Evolutionary conservation across 2,797 vertebrate genomes (phyloP).

Genomic region (Chiroxiphia lanceolata): DNA sequence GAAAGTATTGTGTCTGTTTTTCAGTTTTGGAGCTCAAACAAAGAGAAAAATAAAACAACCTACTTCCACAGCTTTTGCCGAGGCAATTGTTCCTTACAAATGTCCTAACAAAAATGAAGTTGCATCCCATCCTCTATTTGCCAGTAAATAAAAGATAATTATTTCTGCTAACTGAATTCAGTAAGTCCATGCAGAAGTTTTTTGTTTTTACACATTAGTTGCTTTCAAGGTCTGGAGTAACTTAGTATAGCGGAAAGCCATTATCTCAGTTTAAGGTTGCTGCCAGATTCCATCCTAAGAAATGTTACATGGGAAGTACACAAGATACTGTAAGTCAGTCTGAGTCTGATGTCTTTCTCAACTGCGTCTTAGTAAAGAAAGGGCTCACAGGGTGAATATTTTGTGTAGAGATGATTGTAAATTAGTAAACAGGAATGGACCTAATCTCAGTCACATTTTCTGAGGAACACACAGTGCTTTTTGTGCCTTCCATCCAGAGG

Average conservation of each 20-base stretch:
- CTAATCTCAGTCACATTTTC: background rate
- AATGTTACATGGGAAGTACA: background rate
- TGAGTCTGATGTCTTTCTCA: background rate
- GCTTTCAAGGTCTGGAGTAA: background rate
- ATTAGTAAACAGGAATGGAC: background rate
- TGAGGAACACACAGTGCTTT: accelerated
- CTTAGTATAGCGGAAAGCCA: background rate
- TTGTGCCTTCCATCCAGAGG: background rate
- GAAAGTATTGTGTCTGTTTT: background rate
- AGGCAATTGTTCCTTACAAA: background rate
- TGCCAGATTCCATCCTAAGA: background rate
- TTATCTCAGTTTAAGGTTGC: background rate
- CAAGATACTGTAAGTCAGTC: background rate
- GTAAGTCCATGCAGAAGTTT: background rate
- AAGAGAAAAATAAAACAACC: background rate
- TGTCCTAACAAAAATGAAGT: background rate
- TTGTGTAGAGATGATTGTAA: background rate
- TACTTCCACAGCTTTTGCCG: background rate
- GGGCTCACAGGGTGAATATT: background rate
- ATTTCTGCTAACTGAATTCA: background rate
- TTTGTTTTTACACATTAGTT: background rate
- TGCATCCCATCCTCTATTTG: background rate
- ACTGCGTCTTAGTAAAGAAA: background rate
- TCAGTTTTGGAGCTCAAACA: background rate
- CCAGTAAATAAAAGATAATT: background rate